Evolutionary conservation across 1,140 invertebrate species (phyloP).

Genomic region (Goniozus legneri): DNA sequence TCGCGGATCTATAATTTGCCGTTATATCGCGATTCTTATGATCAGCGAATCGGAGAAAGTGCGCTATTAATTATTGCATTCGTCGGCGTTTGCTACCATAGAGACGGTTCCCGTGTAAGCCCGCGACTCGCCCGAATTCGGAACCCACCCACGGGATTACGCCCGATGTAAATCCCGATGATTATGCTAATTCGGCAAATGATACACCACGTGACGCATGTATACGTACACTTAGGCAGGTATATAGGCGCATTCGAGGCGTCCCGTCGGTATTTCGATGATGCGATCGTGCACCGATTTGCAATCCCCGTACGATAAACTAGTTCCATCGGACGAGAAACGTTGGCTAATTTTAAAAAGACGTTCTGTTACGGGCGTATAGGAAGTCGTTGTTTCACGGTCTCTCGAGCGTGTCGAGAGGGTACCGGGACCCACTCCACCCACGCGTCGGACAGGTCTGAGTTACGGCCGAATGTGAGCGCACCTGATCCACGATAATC

Average conservation of each 20-base stretch:
- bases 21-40: slow-evolving; percentile 49
- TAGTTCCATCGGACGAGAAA: no score
- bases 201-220: no score
- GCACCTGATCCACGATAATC: slow-evolving; percentile 53
- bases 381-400: slow-evolving; percentile 39
- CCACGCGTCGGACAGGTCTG: slow-evolving; percentile 40
- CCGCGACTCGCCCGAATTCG: slow-evolving; percentile 9
- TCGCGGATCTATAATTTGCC: slow-evolving; percentile 54
- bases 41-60: slow-evolving; percentile 55
- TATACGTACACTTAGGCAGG: no score
- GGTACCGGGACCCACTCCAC: no score
- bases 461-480: slow-evolving; percentile 43
- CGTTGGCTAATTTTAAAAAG: no score
- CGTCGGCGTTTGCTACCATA: slow-evolving; percentile 54
- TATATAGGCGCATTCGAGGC: slow-evolving; percentile 10
- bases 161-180: slow-evolving; percentile 49
- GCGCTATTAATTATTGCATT: slow-evolving; percentile 55
- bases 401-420: no score
- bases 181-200: slow-evolving; percentile 55
- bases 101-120: slow-evolving; percentile 13
- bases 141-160: slow-evolving; percentile 12
- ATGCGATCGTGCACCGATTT: neutral
- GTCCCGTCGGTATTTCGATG: neutral
- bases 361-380: neutral
- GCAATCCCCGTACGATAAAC: neutral